Evolutionary conservation across 2,888 invertebrate species (phyloP).

Genomic region (Orchestes rusci): DNA sequence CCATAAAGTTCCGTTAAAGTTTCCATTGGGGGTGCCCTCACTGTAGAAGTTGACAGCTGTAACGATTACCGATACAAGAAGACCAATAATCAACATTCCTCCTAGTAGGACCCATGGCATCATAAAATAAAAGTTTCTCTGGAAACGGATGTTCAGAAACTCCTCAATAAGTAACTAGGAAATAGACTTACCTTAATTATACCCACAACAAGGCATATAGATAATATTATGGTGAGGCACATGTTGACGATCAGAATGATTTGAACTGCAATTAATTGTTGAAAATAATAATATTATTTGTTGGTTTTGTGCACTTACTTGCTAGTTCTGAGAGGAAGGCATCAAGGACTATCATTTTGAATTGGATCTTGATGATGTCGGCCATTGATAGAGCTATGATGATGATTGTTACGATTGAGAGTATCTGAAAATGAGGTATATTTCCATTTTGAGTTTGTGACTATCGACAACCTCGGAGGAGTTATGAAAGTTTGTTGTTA

Average conservation of each 20-base stretch:
- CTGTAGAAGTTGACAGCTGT: conserved; percentile 69
- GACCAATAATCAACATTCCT: conserved; percentile 68
- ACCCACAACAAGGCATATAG: conserved; percentile 66
- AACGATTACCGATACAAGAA: conserved; percentile 72
- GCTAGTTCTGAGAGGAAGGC: conserved; percentile 30
- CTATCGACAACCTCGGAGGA: too few species aligned
- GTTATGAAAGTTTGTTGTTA: not conserved
- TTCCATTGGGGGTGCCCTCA: conserved; percentile 43
- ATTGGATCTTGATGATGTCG: conserved; percentile 50
- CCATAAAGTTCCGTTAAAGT: conserved; percentile 52
- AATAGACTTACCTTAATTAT: conserved; percentile 58
- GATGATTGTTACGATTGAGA: conserved; percentile 64
- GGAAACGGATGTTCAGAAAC: conserved; percentile 38
- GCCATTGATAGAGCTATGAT: conserved; percentile 20
- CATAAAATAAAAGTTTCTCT: conserved; percentile 78
- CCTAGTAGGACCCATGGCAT: conserved; percentile 79
- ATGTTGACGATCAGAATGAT: conserved; percentile 74
- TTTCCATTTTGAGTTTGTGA: not conserved
- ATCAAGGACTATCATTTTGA: conserved; percentile 72
- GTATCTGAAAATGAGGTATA: conserved; percentile 42
- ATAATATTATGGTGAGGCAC: conserved; percentile 76
- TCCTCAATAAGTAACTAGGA: conserved; percentile 1
- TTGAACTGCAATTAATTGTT: conserved; percentile 52
- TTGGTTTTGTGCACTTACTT: conserved; percentile 17
- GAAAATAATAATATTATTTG: not conserved